Base-by-base conservation (phyloP, 2,113 vertebrate genomes). In the Glareola pratincola region DNA sequence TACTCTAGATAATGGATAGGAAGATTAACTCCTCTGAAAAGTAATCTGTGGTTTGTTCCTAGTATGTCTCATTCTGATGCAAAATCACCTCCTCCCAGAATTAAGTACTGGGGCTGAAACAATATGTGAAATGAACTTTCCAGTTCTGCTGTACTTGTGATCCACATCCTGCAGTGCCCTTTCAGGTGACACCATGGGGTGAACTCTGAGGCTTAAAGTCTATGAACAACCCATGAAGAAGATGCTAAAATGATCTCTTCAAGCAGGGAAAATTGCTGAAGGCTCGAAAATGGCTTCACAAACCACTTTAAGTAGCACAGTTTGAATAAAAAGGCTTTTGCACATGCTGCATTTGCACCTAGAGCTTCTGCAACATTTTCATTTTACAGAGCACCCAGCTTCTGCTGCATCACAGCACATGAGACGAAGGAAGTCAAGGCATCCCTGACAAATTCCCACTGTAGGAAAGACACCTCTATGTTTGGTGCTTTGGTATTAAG, bases 1-100 rank as follows among this genome's bases (percentile, higher is more conserved):
- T 97, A 80, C 96, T 97, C 89, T 91, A 97, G 97, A 97, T 98
- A 98, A 98, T 97, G 97, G 96, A 93, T 97, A 97, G 97, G 95
- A 98, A 98, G 97, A 98, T 98, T 97, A 98, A 96, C 92, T 96
- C 88, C 66, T 96, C 90, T 94, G 93, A 93, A 96, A 95, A 97
- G 90, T 96, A 96, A 97, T 97, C 92, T 97, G 60, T 96, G 88
- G 85, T 97, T 96, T 97, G 94, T 95, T 96, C 97, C 95, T 94
- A 93, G 91, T 96, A 19, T 15, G 96, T 89, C 96, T 97, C 88
- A 94, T 98, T 98, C 92, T 95, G 92, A 97, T 92, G 12, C 96
- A 96, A 97, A 98, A 98, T 97, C 97, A 78, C 84, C 96, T 97
- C 79, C 92, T 98, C 83, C 82, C 95, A 93, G 94, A 97, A 97